These are phyloP conservation scores for Ceyx margarethae DNA, from an alignment of 2,113 vertebrate genomes.

Conservation along the genomic window DNA sequence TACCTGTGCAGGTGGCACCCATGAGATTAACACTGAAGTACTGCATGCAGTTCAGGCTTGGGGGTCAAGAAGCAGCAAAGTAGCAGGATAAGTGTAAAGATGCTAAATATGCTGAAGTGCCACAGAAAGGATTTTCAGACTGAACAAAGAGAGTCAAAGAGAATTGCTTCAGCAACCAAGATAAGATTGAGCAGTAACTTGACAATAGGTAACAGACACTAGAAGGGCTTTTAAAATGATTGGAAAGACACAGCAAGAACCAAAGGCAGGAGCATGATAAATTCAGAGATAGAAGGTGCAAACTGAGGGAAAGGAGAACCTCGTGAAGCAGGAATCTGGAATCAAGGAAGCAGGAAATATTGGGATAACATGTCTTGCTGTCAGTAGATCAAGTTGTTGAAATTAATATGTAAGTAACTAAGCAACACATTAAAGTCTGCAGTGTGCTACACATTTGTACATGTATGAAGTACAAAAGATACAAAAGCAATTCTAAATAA, in stretches of 20 bases:
- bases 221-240: neutral
- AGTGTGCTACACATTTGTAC: neutral
- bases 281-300: neutral
- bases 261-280: neutral
- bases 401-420: neutral
- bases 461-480: neutral
- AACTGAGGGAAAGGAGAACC: neutral
- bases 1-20: neutral
- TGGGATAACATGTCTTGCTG: neutral
- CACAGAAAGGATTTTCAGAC: neutral
- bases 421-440: neutral
- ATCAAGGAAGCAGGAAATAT: neutral
- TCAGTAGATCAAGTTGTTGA: neutral
- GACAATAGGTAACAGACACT: neutral
- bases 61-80: neutral
- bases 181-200: neutral
- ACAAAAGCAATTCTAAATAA: neutral
- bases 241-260: neutral
- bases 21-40: neutral
- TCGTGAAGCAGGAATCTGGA: neutral
- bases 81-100: neutral
- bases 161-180: neutral
- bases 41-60: neutral
- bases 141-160: neutral
- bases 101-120: neutral